Evolutionary conservation across 2,113 vertebrate genomes (phyloP).

Genomic region (Castor canadensis): DNA sequence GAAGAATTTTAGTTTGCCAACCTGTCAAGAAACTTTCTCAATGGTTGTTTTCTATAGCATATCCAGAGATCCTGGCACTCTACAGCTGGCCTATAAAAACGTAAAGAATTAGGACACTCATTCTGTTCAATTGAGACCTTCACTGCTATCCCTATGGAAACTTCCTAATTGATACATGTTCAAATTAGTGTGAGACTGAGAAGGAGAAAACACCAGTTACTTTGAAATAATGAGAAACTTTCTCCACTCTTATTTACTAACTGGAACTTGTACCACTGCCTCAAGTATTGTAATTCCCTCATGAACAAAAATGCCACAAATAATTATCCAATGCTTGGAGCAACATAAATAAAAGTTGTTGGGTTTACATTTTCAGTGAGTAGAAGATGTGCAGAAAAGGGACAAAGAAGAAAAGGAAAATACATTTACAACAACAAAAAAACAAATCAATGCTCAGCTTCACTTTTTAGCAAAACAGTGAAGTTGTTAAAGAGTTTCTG

Average conservation of each 20-base stretch:
- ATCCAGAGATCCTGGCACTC: not conserved
- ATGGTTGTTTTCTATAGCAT: constrained; percentile 40
- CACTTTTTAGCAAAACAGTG: not conserved
- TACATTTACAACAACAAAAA: not conserved
- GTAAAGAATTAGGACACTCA: constrained; percentile 49
- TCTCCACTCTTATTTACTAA: constrained; percentile 7
- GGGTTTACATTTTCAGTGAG: constrained; percentile 33
- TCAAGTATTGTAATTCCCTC: constrained; percentile 43
- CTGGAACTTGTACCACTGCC: not conserved
- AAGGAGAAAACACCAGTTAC: constrained; percentile 32
- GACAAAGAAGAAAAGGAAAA: not conserved
- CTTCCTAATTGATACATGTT: constrained; percentile 57
- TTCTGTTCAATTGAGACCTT: constrained; percentile 59
- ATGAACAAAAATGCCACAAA: constrained; percentile 47
- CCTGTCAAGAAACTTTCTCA: not conserved
- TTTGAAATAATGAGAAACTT: constrained; percentile 60
- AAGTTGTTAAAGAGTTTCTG: not conserved
- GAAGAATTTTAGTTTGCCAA: not conserved
- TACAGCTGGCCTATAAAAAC: constrained; percentile 10
- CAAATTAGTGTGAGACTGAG: constrained; percentile 60
- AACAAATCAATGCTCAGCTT: not conserved
- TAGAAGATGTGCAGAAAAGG: not conserved
- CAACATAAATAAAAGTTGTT: constrained; percentile 46
- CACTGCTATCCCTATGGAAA: constrained; percentile 1
- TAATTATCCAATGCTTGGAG: constrained; percentile 50